Conservation (phyloP, 1,140 invertebrate species). For the Pteromalus puparum region DNA sequence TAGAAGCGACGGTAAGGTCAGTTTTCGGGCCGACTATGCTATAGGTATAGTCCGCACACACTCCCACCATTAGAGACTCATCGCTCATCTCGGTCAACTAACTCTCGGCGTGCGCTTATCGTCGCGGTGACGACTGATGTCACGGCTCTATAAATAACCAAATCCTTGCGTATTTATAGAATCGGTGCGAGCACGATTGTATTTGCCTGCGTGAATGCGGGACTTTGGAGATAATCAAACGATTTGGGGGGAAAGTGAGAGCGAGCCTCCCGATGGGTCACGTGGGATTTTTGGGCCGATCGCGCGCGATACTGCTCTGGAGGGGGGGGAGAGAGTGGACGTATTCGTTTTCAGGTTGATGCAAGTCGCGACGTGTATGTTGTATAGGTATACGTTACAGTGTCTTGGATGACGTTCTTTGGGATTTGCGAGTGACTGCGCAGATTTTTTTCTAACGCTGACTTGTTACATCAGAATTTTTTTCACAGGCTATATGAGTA, state of each 20-base stretch:
- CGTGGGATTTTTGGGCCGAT: background rate
- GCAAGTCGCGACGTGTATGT: too few relatives aligned
- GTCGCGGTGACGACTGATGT: background rate
- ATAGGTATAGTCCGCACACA: background rate
- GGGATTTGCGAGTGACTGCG: too few relatives aligned
- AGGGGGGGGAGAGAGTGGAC: too few relatives aligned
- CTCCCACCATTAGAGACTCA: background rate
- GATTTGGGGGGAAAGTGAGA: background rate
- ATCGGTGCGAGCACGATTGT: background rate
- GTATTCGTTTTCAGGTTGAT: too few relatives aligned
- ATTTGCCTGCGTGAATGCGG: background rate
- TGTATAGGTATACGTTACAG: too few relatives aligned
- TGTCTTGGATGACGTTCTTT: too few relatives aligned
- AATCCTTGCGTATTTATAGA: slow-evolving; percentile 31
- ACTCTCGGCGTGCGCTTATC: slow-evolving; percentile 6
- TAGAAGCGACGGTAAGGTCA: slow-evolving; percentile 17
- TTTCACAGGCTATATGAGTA: too few relatives aligned
- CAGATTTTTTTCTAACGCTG: too few relatives aligned
- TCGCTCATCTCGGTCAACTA: slow-evolving; percentile 30
- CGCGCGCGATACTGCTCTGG: too few relatives aligned
- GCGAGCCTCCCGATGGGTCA: background rate
- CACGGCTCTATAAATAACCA: slow-evolving; percentile 35
- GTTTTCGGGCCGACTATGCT: background rate
- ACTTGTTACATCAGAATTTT: too few relatives aligned
- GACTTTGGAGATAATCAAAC: background rate